phyloP scores from a whole-genome alignment of 2,113 vertebrate genomes.

The Oxygymnocypris stewartii region DNA sequence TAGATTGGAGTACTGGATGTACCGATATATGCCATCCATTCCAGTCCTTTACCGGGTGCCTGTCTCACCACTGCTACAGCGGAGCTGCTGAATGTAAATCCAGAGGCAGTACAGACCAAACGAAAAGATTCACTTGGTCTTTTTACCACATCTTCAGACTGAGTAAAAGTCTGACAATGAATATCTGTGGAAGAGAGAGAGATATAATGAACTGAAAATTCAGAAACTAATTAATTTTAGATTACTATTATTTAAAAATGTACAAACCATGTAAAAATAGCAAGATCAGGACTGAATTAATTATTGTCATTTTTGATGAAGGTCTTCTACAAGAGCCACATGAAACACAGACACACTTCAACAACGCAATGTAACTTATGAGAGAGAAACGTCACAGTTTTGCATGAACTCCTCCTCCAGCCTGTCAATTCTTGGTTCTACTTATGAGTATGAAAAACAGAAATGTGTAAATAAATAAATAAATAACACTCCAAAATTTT shows the following conservation, averaged over 20 bases:
- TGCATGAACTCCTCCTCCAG: conserved; percentile 14
- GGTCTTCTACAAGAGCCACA: background rate
- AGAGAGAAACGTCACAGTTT: background rate
- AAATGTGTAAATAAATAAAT: too few species aligned
- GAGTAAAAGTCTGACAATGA: conserved; percentile 14
- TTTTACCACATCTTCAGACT: conserved; percentile 1
- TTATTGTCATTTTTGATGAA: background rate
- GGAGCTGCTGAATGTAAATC: conserved; percentile 1
- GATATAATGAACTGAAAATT: background rate
- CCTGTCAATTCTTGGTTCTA: background rate
- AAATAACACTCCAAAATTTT: too few species aligned
- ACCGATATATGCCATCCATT: background rate
- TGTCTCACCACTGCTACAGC: background rate
- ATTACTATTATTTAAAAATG: background rate
- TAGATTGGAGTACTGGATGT: background rate
- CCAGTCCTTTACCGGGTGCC: conserved; percentile 30
- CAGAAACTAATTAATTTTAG: background rate
- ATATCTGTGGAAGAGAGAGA: background rate
- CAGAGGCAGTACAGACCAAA: conserved; percentile 15
- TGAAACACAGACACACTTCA: background rate
- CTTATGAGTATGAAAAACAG: background rate
- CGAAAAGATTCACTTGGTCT: conserved; percentile 2
- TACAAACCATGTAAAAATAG: conserved; percentile 2
- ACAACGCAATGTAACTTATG: background rate
- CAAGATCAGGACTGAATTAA: background rate